phyloP scores from a whole-genome alignment of 1,140 invertebrate species.

The Leptopilina clavipes region DNA sequence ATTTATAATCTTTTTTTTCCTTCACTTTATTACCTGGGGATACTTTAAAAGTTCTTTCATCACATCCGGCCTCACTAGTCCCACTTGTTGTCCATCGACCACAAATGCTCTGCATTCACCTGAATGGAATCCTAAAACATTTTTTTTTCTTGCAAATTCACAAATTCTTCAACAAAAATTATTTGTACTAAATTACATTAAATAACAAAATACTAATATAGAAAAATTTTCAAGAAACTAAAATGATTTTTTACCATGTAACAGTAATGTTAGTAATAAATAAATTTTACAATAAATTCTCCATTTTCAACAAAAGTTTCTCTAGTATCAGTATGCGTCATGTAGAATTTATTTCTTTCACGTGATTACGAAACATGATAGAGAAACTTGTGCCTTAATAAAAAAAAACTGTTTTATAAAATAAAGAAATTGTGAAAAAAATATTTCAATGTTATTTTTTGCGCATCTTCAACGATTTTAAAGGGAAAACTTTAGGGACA shows the following conservation, averaged over 20 bases:
- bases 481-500: too few relatives aligned
- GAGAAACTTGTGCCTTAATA: neutral
- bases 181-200: too few relatives aligned
- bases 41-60: constrained; percentile 85
- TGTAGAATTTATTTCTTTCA: neutral
- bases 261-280: too few relatives aligned
- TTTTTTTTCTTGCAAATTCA: neutral
- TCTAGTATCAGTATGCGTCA: neutral
- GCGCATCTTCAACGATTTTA: too few relatives aligned
- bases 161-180: too few relatives aligned
- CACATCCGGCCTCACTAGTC: constrained; percentile 88
- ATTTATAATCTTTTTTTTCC: neutral
- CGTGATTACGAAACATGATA: neutral
- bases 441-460: too few relatives aligned
- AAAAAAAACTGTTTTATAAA: neutral
- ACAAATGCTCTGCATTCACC: constrained; percentile 89
- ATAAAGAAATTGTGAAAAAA: neutral
- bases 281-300: too few relatives aligned
- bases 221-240: too few relatives aligned
- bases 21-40: constrained; percentile 81
- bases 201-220: too few relatives aligned
- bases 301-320: neutral
- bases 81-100: constrained; percentile 90
- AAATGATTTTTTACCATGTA: too few relatives aligned
- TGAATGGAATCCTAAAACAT: constrained; percentile 79